Conservation (phyloP, 1,140 invertebrate genomes). For the Parapsyche elsis region DNA sequence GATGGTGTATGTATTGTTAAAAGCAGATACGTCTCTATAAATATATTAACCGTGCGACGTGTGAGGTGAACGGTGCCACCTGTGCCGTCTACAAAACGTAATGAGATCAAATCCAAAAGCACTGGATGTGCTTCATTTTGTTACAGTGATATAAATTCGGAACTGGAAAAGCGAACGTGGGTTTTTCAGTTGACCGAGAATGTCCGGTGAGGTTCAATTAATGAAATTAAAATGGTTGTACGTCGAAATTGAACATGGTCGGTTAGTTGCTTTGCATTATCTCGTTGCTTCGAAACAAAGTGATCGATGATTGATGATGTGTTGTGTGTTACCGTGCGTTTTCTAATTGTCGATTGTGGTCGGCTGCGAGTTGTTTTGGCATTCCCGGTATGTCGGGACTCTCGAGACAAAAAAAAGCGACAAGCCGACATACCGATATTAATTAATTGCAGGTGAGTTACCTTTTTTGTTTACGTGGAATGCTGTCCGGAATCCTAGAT, state of each 20-base stretch:
- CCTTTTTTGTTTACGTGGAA: slow-evolving; percentile 10
- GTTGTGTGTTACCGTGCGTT: too few relatives aligned
- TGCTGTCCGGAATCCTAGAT: slow-evolving; percentile 28
- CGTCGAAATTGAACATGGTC: neutral
- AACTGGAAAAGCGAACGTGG: too few relatives aligned
- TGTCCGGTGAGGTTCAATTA: too few relatives aligned
- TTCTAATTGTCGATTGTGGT: too few relatives aligned
- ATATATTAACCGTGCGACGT: neutral
- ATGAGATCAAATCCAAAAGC: too few relatives aligned
- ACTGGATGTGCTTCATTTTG: too few relatives aligned
- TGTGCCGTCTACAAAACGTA: too few relatives aligned
- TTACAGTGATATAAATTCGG: too few relatives aligned
- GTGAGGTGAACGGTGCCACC: too few relatives aligned
- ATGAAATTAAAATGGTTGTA: too few relatives aligned
- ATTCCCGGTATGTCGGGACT: slow-evolving; percentile 15
- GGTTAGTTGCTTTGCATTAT: neutral
- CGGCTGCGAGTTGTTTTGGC: neutral
- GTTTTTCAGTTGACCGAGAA: too few relatives aligned
- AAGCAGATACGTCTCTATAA: neutral
- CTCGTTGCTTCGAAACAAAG: neutral
- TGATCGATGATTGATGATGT: too few relatives aligned
- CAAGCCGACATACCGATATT: slow-evolving; percentile 35
- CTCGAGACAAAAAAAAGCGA: slow-evolving; percentile 30
- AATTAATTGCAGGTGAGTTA: slow-evolving; percentile 36
- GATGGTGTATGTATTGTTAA: neutral